Base-by-base conservation (phyloP, 2,797 vertebrate genomes). In the Lutjanus campechanus region DNA sequence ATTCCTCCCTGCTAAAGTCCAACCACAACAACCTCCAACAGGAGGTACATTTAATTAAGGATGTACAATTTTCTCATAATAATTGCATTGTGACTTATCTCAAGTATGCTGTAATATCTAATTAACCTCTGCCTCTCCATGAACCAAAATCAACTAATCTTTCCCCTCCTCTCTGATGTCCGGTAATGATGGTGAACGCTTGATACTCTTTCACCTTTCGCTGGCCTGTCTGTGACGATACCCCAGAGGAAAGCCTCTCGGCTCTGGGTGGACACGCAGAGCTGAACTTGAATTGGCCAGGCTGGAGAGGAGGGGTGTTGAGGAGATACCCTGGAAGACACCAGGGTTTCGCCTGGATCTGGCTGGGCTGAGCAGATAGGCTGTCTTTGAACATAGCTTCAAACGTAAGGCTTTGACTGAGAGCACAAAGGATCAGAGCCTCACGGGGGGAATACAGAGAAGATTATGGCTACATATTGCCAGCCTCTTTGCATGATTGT, bases 361-460 rank as follows among this genome's bases (percentile, higher is more conserved):
- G 79, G 72, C 77, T 65, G 60, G 54, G 69, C 69, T 74, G 64
- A 83, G 69, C 64, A 83, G 79, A 68, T 64, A 69, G 64, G 20
- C 68, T 65, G 73, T 16, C 88, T 94, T 91, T 91, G 82, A 93
- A 89, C 79, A 77, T 15, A 59, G 75, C 85, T 89, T 92, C 82
- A 91, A 88, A 89, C 62, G 3, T 29, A 11, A 68, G 61, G 72
- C 80, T 90, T 83, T 84, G 76, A 65, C 74, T 50, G 71, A 73
- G 69, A 81, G 73, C 85, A 89, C 70, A 81, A 73, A 87, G 79
- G 76, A 77, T 86, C 84, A 79, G 50, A 79, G 81, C 25, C 54
- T 79, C 65, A 41, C 44, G 0, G 29, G 51, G 63, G 56, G 51
- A 76, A 78, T 68, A 79, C 64, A 60, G 54, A 76, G 22, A 65